Conservation (phyloP, 2,888 invertebrate genomes). For the Brachynemurus nebulosus region DNA sequence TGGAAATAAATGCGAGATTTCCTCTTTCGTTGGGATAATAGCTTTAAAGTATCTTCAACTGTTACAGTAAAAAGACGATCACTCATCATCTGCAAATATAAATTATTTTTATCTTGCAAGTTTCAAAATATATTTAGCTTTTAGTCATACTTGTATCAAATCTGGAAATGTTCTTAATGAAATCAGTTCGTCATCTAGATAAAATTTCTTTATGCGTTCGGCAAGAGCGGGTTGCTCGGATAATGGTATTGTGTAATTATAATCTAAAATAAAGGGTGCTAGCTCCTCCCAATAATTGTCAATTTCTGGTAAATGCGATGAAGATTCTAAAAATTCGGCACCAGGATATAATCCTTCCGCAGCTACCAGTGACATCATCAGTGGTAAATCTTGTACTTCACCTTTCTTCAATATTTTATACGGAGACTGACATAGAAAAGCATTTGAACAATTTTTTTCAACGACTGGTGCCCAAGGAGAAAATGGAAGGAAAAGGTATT, state of each 20-base stretch:
- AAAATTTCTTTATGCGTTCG: constrained; percentile 25
- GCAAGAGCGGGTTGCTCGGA: constrained; percentile 21
- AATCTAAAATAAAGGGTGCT: constrained; percentile 29
- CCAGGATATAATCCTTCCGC: constrained; percentile 46
- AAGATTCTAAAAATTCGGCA: constrained; percentile 10
- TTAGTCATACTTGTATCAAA: constrained; percentile 22
- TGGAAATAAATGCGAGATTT: constrained; percentile 49
- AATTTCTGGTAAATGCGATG: constrained; percentile 15
- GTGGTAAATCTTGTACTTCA: constrained; percentile 47
- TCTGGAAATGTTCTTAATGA: constrained; percentile 22
- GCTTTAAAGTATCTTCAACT: constrained; percentile 42
- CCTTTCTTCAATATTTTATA: constrained; percentile 43
- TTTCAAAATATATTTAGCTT: too few relatives aligned
- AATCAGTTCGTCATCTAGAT: constrained; percentile 25
- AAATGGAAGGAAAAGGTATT: constrained; percentile 52
- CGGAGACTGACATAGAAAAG: constrained; percentile 53
- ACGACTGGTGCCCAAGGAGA: constrained; percentile 59
- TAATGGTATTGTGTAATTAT: constrained; percentile 26
- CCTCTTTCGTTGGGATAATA: constrained; percentile 41
- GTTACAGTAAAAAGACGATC: constrained; percentile 49
- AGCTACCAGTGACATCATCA: constrained; percentile 50
- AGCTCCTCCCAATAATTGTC: constrained; percentile 27
- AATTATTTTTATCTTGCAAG: too few relatives aligned
- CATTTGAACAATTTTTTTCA: constrained; percentile 36
- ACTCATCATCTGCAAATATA: too few relatives aligned